Conservation (phyloP, 2,113 vertebrate genomes). For the Scolopax mira region DNA sequence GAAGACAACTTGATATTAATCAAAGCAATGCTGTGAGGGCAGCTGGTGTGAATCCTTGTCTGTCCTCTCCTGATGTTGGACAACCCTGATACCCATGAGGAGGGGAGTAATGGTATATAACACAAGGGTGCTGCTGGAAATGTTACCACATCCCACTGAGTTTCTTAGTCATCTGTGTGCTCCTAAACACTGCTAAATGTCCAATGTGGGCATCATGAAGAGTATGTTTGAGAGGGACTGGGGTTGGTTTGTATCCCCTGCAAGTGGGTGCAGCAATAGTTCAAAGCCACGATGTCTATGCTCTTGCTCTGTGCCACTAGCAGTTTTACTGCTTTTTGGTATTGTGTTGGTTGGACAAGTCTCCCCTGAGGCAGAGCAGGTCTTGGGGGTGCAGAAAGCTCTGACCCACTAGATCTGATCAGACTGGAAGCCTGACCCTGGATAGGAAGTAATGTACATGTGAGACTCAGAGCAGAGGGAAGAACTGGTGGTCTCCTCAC, state of each 20-base stretch:
- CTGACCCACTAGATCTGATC: neutral
- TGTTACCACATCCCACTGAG: neutral
- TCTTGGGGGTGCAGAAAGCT: neutral
- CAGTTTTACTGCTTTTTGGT: neutral
- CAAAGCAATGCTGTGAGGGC: neutral
- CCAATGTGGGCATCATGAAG: neutral
- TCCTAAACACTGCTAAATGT: neutral
- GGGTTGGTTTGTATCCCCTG: neutral
- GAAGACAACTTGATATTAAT: neutral
- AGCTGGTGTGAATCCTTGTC: neutral
- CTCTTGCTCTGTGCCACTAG: neutral
- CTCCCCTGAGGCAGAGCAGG: neutral
- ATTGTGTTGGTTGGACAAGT: too few relatives aligned
- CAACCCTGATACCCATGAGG: neutral
- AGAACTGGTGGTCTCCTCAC: accelerated
- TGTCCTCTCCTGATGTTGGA: neutral
- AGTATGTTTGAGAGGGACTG: neutral
- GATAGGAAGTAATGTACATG: neutral
- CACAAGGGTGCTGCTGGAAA: neutral
- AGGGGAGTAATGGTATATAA: neutral
- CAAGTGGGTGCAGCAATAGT: accelerated
- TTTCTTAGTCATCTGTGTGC: neutral
- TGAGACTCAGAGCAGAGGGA: neutral
- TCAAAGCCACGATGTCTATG: neutral
- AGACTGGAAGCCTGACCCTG: neutral